Percentiles rank a stretch among this genome's conserved stretches.
Conservation (phyloP, 2,797 vertebrate species). For the Cephalopachus bancanus region DNA sequence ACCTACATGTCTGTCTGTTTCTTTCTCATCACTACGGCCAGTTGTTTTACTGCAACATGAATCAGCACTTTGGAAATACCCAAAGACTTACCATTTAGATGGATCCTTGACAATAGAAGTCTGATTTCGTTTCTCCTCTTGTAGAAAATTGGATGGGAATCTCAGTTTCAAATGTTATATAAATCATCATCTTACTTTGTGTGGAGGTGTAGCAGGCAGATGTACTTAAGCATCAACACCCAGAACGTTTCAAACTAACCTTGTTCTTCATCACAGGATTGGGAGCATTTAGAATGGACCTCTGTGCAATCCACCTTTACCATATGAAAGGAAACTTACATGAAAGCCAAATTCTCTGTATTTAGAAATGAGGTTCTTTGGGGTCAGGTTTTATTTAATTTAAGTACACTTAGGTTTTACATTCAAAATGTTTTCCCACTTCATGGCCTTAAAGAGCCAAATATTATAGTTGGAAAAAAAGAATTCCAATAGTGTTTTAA, state of each 20-base stretch:
- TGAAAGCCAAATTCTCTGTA: conserved; percentile 41
- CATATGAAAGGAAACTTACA: neutral
- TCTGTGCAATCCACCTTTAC: conserved; percentile 69
- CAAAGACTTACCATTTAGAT: neutral
- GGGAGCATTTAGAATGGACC: conserved; percentile 26
- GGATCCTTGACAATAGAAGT: conserved; percentile 16
- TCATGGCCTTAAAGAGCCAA: conserved; percentile 52
- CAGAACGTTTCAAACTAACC: conserved; percentile 75
- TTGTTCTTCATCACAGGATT: conserved; percentile 77
- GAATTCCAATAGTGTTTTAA: conserved; percentile 71
- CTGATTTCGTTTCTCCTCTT: conserved; percentile 47
- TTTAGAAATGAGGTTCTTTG: conserved; percentile 63
- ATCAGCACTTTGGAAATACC: conserved; percentile 45
- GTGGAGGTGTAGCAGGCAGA: conserved; percentile 67
- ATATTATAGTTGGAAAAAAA: conserved; percentile 60
- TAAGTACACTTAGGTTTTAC: conserved; percentile 69
- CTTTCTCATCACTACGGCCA: neutral
- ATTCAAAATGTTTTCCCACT: conserved; percentile 51
- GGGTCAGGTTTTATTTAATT: conserved; percentile 72
- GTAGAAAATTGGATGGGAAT: conserved; percentile 59
- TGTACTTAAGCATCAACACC: conserved; percentile 65
- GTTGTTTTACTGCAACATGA: conserved; percentile 9
- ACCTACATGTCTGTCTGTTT: neutral
- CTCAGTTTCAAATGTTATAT: conserved; percentile 65
- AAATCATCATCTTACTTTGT: conserved; percentile 75